Evolutionary conservation across 2,113 vertebrate species (phyloP).

Genomic region (Oreocharis arfaki): DNA sequence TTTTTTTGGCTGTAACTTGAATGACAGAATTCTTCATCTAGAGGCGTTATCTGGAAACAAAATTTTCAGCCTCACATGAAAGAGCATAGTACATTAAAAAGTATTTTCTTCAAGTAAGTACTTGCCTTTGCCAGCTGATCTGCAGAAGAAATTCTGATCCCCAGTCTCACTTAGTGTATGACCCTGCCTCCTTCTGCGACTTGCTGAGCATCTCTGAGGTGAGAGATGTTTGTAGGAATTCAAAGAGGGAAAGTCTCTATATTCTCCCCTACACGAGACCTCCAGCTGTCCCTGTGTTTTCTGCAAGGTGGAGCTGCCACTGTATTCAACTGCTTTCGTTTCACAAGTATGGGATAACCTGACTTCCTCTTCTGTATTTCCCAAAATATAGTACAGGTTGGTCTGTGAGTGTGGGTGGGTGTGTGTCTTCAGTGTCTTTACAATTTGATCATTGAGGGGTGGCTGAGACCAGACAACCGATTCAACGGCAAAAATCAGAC

Average conservation of each 20-base stretch:
- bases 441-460: neutral
- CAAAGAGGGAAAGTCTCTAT: neutral
- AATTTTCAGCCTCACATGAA: neutral
- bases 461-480: neutral
- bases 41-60: neutral
- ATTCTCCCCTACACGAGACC: fast-evolving
- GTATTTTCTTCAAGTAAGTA: neutral
- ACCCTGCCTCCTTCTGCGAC: neutral
- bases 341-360: neutral
- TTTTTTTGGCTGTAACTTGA: neutral
- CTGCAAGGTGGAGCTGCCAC: neutral
- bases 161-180: neutral
- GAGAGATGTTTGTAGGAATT: neutral
- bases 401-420: neutral
- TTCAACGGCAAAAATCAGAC: neutral
- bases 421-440: neutral
- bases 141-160: neutral
- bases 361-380: neutral
- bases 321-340: neutral
- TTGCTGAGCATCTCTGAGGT: neutral
- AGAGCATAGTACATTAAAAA: neutral
- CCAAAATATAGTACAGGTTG: neutral
- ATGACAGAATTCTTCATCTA: neutral
- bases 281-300: neutral
- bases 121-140: neutral